Percentiles rank a stretch among this genome's conserved stretches.
phyloP scores from a whole-genome alignment of 1,140 invertebrate genomes.

The Sipha flava region DNA sequence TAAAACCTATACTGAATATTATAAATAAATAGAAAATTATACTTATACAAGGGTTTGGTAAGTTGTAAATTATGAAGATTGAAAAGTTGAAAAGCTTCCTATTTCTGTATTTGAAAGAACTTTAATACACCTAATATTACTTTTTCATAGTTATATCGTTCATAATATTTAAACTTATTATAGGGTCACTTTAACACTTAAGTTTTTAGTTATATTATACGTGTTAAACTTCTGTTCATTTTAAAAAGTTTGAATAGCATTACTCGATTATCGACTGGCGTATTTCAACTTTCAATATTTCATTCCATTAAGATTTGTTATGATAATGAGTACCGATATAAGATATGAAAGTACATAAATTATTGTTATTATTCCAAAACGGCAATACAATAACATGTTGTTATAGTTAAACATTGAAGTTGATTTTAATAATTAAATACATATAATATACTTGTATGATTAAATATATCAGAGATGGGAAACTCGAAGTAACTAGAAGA shows the following conservation, averaged over 20 bases:
- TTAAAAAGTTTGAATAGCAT: neutral
- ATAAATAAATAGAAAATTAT: neutral
- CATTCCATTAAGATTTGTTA: neutral
- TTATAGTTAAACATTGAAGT: neutral
- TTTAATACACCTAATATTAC: neutral
- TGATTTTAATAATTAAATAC: no score
- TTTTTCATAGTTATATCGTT: neutral
- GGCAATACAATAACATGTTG: no score
- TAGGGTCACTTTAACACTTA: neutral
- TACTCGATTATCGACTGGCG: no score
- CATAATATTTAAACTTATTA: neutral
- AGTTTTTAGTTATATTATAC: neutral
- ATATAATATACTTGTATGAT: no score
- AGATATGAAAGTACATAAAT: no score
- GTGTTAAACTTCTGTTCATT: neutral
- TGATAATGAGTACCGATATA: no score
- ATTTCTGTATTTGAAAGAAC: neutral
- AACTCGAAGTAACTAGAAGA: no score
- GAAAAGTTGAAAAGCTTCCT: neutral
- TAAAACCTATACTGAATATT: neutral
- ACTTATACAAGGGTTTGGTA: neutral
- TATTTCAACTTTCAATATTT: neutral
- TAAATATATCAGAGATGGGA: no score
- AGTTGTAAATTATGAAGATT: neutral
- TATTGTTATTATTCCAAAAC: no score